Base-by-base conservation (phyloP, 2,888 invertebrate species). In the Andrena chrysosceles region DNA sequence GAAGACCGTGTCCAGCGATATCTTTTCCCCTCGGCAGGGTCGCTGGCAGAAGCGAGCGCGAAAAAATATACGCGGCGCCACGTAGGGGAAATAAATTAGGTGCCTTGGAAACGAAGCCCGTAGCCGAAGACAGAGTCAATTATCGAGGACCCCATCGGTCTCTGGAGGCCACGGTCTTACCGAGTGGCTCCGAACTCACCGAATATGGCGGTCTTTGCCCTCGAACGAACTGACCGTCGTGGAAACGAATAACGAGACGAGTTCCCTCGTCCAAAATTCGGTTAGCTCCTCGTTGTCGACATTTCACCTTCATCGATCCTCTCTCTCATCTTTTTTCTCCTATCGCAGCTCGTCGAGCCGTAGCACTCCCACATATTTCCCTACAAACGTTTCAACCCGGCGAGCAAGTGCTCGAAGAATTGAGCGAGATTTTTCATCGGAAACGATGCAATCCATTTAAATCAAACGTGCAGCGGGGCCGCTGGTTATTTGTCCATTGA, bases 41-140 rank as follows among this genome's bases (percentile, higher is more conserved):
- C 31, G 52, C 54, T 49, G 49, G 59, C 48, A 20, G 52, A 76
- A 60, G 67, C 73, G 76, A 76, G 85, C 77, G 75, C 86, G 82
- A 86, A 85, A 42, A 89, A 88, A 85, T 89, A 86, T 85, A 89
- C 82, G 85, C 77, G 42, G 70, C 67, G 42, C 83, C 88, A 88
- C 89, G 89, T 89, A 86, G 81, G 78, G 75, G 81, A 90, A 84
- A 91, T 89, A 90, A 91, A 91, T 89, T 90, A 90, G 86, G 79
- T 84, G 76, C 62, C 81, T 84, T 69, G 86, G 77, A 86, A 91
- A 89, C 80, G 85, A 90, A 88, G 76, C 79, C 74, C 77, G 79
- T 73, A 85, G 79, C 85, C 84, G 88, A 91, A 90, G 91, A 91
- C 90, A 90, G 89, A 91, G 91, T 90, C 91, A 91, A 91, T 91